Conservation (phyloP, 1,140 invertebrate genomes). For the Coboldia fuscipes region DNA sequence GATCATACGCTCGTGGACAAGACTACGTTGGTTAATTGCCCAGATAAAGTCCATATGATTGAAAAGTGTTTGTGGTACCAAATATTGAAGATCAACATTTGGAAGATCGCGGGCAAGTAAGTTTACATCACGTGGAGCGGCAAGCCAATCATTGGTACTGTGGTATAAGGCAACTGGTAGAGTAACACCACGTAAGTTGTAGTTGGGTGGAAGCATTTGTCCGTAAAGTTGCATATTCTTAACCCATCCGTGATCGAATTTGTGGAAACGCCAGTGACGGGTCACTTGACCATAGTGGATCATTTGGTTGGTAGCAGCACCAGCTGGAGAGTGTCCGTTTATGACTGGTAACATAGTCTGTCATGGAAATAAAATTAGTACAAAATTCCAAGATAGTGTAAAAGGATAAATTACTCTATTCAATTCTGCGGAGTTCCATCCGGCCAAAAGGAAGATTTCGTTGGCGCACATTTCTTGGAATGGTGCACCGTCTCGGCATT, state of each 20-base stretch:
- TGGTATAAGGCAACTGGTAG: constrained; percentile 40
- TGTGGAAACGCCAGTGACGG: constrained; percentile 13
- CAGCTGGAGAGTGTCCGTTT: constrained; percentile 38
- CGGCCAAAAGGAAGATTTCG: constrained; percentile 24
- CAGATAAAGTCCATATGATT: constrained; percentile 46
- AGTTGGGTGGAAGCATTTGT: constrained; percentile 25
- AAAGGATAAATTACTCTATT: constrained; percentile 13
- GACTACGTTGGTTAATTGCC: constrained; percentile 30
- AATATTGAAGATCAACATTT: constrained; percentile 29
- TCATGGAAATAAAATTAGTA: constrained; percentile 1
- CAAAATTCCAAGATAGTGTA: constrained; percentile 14
- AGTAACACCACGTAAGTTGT: constrained; percentile 34
- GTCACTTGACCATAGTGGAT: constrained; percentile 20
- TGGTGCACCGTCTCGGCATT: constrained; percentile 14
- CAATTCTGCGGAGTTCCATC: constrained; percentile 18
- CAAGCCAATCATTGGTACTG: constrained; percentile 31
- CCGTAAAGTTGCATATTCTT: constrained; percentile 26
- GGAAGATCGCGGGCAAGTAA: constrained; percentile 26
- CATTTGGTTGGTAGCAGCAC: constrained; percentile 18
- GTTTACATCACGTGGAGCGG: constrained; percentile 36
- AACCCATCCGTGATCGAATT: constrained; percentile 16
- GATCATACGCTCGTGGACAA: constrained; percentile 36
- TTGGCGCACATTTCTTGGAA: constrained; percentile 8
- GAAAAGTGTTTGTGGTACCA: constrained; percentile 29
- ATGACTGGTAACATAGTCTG: constrained; percentile 46